Evolutionary conservation across 37 sponge, comb jelly and placozoan genomes (phyloP).

Genomic region (Spongilla lacustris): DNA sequence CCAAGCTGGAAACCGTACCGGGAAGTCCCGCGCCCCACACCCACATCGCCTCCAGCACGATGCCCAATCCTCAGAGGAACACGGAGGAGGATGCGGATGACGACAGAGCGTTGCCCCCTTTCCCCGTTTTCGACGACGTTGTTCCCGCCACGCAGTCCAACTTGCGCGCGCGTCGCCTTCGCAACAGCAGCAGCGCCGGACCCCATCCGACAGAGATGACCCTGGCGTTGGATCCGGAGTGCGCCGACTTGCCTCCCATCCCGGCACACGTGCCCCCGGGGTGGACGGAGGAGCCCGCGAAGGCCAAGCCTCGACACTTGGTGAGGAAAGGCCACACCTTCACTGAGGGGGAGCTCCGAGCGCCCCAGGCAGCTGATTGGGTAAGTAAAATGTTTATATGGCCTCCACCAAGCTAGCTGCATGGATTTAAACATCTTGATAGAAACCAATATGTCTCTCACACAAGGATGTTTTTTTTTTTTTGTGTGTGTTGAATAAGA

Average conservation of each 20-base stretch:
- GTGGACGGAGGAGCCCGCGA: neutral
- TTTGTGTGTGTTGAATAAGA: too few species aligned
- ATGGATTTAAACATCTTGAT: too few species aligned
- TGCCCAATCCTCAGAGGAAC: neutral
- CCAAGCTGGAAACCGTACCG: neutral
- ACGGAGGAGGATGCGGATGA: neutral
- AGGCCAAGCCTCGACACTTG: neutral
- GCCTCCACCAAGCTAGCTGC: neutral
- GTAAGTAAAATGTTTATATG: constrained; percentile 13
- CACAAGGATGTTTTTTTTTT: too few species aligned
- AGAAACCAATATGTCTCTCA: too few species aligned
- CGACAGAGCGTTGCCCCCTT: neutral
- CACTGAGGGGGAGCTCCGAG: neutral
- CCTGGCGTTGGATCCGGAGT: neutral
- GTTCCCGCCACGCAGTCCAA: neutral
- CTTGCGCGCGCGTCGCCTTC: neutral
- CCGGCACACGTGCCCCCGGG: neutral
- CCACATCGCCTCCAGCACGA: neutral
- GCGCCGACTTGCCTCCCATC: neutral
- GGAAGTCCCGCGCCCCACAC: neutral
- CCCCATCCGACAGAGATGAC: neutral
- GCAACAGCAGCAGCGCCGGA: neutral
- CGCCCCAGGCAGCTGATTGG: constrained; percentile 25
- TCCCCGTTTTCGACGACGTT: neutral
- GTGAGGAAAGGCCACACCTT: constrained; percentile 42